These are phyloP conservation scores for Brevimyrus niger DNA, from an alignment of 2,113 vertebrate species.

Conservation along the genomic window DNA sequence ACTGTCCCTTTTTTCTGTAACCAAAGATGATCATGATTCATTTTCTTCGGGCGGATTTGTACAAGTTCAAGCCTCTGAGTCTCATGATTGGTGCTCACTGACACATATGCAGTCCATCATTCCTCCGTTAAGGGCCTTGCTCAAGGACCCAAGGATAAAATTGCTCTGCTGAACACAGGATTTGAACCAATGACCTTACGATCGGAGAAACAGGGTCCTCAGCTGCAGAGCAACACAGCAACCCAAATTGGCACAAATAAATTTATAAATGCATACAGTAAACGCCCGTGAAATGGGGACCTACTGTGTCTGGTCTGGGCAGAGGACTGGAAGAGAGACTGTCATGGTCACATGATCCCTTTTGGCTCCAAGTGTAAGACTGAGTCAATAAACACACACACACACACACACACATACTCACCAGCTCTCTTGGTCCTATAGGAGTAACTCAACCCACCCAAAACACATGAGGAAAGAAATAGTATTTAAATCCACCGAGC, in stretches of 20 bases:
- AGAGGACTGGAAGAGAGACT: neutral
- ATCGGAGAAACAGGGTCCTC: neutral
- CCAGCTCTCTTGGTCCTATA: conserved; percentile 12
- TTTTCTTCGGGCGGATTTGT: neutral
- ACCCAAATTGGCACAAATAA: neutral
- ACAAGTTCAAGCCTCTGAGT: neutral
- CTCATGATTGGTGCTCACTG: neutral
- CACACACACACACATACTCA: neutral
- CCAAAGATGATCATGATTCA: neutral
- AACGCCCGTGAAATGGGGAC: neutral
- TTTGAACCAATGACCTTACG: neutral
- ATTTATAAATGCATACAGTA: neutral
- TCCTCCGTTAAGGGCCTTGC: neutral
- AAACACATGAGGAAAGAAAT: conserved; percentile 20
- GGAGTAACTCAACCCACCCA: conserved; percentile 6
- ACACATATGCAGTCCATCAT: neutral
- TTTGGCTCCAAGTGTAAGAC: neutral
- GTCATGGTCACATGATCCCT: neutral
- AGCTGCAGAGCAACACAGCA: neutral
- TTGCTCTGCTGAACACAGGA: neutral
- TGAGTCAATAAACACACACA: neutral
- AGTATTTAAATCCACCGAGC: conserved; percentile 34
- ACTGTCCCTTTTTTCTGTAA: neutral
- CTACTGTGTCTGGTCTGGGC: neutral
- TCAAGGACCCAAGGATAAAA: neutral